A percentile compares a stretch with the other conserved stretches of the same genome.
Conservation (phyloP, 2,113 vertebrate genomes). For the Pantherophis guttatus region DNA sequence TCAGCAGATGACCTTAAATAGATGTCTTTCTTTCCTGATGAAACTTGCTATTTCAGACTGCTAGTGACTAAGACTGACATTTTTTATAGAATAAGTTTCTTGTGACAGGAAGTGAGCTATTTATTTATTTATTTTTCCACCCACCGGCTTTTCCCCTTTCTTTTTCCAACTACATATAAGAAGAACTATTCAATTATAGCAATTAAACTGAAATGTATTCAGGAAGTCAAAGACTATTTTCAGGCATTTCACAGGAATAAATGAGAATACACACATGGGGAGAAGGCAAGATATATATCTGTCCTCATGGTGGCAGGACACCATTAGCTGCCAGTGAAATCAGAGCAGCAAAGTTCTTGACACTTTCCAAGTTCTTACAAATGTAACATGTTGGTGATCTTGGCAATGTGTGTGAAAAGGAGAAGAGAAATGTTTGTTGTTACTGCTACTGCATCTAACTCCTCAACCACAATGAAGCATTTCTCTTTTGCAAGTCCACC, state of each 20-base stretch:
- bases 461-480: neutral
- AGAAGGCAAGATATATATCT: neutral
- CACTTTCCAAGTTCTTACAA: neutral
- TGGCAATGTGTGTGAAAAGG: neutral
- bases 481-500: neutral
- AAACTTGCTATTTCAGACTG: constrained; percentile 2
- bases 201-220: neutral
- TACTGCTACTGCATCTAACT: neutral
- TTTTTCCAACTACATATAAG: neutral
- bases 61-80: neutral
- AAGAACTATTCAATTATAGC: neutral
- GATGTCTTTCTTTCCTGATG: neutral
- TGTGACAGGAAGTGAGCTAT: neutral
- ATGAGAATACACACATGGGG: neutral
- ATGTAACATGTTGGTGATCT: neutral
- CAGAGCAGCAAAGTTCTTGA: neutral
- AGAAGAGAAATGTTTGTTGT: neutral
- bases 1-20: neutral
- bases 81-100: constrained; percentile 1
- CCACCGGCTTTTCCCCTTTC: neutral
- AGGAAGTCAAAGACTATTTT: neutral
- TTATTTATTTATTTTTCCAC: neutral
- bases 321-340: neutral
- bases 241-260: neutral
- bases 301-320: neutral